Evolutionary conservation across 2,888 invertebrate genomes (phyloP), one percentile per base, ranked within the genome.

Genomic region (Agriopis leucophaearia): DNA sequence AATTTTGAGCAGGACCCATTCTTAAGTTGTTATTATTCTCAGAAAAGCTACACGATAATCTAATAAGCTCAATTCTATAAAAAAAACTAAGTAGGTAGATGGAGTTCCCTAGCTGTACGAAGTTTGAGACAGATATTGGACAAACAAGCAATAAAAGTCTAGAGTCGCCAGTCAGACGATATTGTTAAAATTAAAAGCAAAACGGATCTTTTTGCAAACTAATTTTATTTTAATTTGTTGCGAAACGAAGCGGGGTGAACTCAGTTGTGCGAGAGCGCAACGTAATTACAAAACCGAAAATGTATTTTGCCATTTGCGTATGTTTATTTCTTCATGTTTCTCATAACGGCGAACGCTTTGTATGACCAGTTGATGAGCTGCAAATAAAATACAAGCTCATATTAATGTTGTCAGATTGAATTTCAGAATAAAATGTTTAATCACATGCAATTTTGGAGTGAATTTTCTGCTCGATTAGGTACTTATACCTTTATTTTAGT

Each of bases 331-430:
- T 94, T 92, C 90, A 89, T 91, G 70, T 91, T 92, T 50, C 92
- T 88, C 87, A 94, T 92, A 15, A 94, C 92, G 60, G 94, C 94
- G 74, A 94, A 94, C 1, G 91, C 93, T 86, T 94, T 94, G 81
- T 94, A 94, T 9, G 94, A 87, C 94, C 94, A 94, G 81, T 94
- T 94, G 81, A 94, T 92, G 62, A 94, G 88, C 94, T 94, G 89
- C n/a, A 77, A 91, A 91, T 74, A 72, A 76, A 81, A 77, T 62
- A 61, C 45, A 48, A 45, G 68, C 64, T 52, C 54, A 61, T 56
- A 66, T 55, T 58, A 67, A 59, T 63, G 64, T 47, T 60, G 16
- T 15, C 44, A 13, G 42, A 18, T 52, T 59, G 44, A 18, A 60
- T 56, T 61, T 55, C 55, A 51, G n/a, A 61, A 51, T 51, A 38